phyloP scores from a whole-genome alignment of 2,888 invertebrate species.

The Hypselothyrea guttata region DNA sequence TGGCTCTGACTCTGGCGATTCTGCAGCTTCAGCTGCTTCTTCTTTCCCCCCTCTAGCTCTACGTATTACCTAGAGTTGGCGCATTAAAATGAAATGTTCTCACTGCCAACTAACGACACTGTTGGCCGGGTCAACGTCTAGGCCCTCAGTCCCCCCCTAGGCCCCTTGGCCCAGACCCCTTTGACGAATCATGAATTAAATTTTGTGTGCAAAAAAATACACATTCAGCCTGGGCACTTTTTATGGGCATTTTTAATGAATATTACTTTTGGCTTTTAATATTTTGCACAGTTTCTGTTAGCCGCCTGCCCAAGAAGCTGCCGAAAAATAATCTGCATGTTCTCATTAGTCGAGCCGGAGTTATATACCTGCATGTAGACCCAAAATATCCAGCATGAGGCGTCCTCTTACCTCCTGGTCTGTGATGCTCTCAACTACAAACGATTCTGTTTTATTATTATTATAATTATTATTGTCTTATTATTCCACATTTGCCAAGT shows the following conservation, averaged over 20 bases:
- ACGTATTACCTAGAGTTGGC: slow-evolving; percentile 8
- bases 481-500: no score
- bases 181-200: slow-evolving; percentile 57
- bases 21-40: background rate
- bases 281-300: slow-evolving; percentile 43
- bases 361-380: no score
- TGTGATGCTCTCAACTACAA: slow-evolving; percentile 18
- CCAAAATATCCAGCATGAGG: no score
- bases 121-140: slow-evolving; percentile 46
- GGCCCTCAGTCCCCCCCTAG: slow-evolving; percentile 27
- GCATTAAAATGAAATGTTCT: slow-evolving; percentile 76
- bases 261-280: slow-evolving; percentile 71
- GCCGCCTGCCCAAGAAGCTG: background rate
- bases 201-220: slow-evolving; percentile 30
- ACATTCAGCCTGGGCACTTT: slow-evolving; percentile 50
- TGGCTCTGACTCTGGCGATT: slow-evolving; percentile 32
- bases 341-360: slow-evolving; percentile 32
- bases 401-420: no score
- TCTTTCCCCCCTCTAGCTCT: background rate
- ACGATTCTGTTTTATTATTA: slow-evolving; percentile 29
- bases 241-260: slow-evolving; percentile 71
- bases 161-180: slow-evolving; percentile 30
- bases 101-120: slow-evolving; percentile 63
- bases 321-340: slow-evolving; percentile 28
- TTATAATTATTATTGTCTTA: no score